Evolutionary conservation across 2,113 vertebrate species (phyloP).

Genomic region (Amphilophus citrinellus): DNA sequence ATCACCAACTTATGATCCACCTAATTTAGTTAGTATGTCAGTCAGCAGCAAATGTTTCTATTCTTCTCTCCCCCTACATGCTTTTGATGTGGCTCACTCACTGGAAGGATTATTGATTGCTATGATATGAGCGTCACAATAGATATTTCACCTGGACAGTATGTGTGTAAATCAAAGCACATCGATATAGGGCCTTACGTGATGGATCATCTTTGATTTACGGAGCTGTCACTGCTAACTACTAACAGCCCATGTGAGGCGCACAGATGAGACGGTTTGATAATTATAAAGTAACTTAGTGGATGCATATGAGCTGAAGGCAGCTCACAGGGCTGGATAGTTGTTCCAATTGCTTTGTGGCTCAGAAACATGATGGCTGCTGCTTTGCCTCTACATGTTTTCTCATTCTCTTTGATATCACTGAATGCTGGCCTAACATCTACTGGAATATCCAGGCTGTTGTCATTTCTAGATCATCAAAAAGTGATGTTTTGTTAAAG

Average conservation of each 20-base stretch:
- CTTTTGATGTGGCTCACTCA: not conserved
- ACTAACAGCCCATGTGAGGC: slow-evolving; percentile 26
- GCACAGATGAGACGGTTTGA: not conserved
- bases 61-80: not conserved
- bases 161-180: slow-evolving; percentile 48
- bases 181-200: not conserved
- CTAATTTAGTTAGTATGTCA: not conserved
- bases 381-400: not conserved
- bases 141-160: slow-evolving; percentile 35
- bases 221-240: not conserved
- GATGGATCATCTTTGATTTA: slow-evolving; percentile 47
- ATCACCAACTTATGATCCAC: not conserved
- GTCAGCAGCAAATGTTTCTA: not conserved
- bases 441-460: not conserved
- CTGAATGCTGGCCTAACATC: not conserved
- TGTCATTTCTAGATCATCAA: not conserved
- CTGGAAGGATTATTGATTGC: slow-evolving; percentile 36
- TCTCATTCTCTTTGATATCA: not conserved
- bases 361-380: not conserved
- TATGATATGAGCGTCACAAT: slow-evolving; percentile 8
- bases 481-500: no score
- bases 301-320: not conserved
- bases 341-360: not conserved
- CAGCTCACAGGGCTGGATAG: not conserved
- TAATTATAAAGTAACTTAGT: not conserved